Percentiles rank a stretch among this genome's conserved stretches.
Evolutionary conservation across 2,888 invertebrate genomes (phyloP).

Genomic region (Cephus nigrinus): DNA sequence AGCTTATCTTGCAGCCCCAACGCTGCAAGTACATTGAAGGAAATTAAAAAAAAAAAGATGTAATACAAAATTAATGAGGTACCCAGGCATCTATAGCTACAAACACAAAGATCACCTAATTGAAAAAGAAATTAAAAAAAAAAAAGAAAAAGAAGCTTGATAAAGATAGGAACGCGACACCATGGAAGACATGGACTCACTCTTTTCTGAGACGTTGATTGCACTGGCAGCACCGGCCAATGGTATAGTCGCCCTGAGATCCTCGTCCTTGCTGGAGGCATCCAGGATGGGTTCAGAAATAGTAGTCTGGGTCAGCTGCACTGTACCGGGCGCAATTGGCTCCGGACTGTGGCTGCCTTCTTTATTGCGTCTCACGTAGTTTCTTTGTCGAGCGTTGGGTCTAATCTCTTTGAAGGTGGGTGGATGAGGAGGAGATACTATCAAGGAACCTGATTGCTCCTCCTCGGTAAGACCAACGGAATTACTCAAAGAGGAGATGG

Average conservation of each 20-base stretch:
- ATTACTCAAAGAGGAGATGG: conserved; percentile 43
- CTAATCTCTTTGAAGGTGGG: conserved; percentile 61
- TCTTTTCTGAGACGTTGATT: conserved; percentile 50
- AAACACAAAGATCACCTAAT: background rate
- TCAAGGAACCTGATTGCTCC: conserved; percentile 62
- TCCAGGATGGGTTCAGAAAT: conserved; percentile 46
- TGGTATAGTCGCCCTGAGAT: conserved; percentile 56
- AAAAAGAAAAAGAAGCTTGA: background rate
- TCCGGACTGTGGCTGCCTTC: conserved; percentile 73
- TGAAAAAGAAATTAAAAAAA: background rate
- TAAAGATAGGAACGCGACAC: background rate
- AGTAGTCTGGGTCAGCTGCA: conserved; percentile 28
- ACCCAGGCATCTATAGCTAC: background rate
- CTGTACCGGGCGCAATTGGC: conserved; percentile 32
- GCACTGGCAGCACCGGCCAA: conserved; percentile 34
- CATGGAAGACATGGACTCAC: conserved; percentile 45
- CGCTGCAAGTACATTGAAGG: background rate
- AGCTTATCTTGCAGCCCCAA: background rate
- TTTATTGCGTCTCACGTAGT: conserved; percentile 76
- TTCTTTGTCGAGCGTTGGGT: conserved; percentile 66
- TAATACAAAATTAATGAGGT: background rate
- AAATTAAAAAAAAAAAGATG: background rate
- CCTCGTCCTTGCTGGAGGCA: conserved; percentile 60
- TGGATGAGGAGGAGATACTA: conserved; percentile 61
- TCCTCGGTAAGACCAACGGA: conserved; percentile 60